phyloP scores from a whole-genome alignment of 1,140 invertebrate species.

The Drosophila sulfurigaster region DNA sequence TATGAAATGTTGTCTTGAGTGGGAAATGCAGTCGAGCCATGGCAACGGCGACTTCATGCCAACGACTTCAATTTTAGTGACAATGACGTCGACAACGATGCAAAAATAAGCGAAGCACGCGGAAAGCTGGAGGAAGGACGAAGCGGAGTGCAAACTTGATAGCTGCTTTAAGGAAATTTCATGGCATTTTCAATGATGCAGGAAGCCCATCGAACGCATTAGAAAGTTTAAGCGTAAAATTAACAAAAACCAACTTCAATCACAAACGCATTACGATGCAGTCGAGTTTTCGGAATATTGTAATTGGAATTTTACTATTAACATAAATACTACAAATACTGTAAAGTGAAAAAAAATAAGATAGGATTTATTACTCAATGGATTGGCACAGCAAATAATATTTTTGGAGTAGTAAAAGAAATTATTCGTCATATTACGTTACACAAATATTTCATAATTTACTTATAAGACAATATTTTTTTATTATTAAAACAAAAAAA shows the following conservation, averaged over 20 bases:
- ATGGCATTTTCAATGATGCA: slow-evolving; percentile 20
- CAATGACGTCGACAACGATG: slow-evolving; percentile 30
- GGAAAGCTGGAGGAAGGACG: neutral
- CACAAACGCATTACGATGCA: slow-evolving; percentile 3
- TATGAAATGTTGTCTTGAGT: slow-evolving; percentile 81
- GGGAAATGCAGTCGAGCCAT: slow-evolving; percentile 69
- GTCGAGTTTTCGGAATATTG: neutral
- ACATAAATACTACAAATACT: neutral
- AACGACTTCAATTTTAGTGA: slow-evolving; percentile 63
- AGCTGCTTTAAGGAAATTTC: slow-evolving; percentile 46
- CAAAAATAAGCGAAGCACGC: too few species aligned
- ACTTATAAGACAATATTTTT: too few species aligned
- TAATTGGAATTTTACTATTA: neutral
- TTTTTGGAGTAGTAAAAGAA: too few species aligned
- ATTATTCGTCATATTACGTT: too few species aligned
- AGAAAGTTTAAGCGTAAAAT: slow-evolving; percentile 38
- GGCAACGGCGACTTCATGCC: slow-evolving; percentile 24
- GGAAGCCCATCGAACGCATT: slow-evolving; percentile 34
- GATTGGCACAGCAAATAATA: too few species aligned
- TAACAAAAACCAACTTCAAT: neutral
- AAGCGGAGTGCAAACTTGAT: neutral
- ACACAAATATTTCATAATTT: too few species aligned
- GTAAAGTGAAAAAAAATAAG: too few species aligned
- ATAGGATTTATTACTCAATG: too few species aligned
- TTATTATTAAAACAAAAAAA: too few species aligned